Evolutionary conservation across 2,797 vertebrate genomes (phyloP).

Genomic region (Notolabrus celidotus): DNA sequence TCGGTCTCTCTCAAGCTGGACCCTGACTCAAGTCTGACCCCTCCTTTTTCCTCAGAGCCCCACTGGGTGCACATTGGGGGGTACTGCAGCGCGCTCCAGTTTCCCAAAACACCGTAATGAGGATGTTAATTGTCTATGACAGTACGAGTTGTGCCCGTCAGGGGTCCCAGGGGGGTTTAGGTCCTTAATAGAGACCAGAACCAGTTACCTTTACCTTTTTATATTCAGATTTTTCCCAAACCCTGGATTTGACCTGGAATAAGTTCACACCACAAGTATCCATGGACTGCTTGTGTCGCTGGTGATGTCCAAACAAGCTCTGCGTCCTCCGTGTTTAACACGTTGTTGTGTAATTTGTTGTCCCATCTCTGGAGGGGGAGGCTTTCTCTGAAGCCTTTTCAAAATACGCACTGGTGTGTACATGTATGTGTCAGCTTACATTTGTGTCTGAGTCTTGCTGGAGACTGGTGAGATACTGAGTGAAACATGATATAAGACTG

Average conservation of each 20-base stretch:
- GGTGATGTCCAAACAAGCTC: slow-evolving; percentile 60
- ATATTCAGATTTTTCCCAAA: slow-evolving; percentile 54
- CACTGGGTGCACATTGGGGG: slow-evolving; percentile 71
- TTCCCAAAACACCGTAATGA: slow-evolving; percentile 84
- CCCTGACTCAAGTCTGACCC: slow-evolving; percentile 65
- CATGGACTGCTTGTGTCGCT: slow-evolving; percentile 52
- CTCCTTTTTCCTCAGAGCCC: slow-evolving; percentile 63
- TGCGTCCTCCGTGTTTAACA: slow-evolving; percentile 48
- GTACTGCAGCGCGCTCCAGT: slow-evolving; percentile 69
- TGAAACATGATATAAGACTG: slow-evolving; percentile 62
- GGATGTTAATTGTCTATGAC: slow-evolving; percentile 86
- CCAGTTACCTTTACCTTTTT: slow-evolving; percentile 60
- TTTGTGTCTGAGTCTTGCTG: slow-evolving; percentile 66
- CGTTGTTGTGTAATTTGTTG: slow-evolving; percentile 69
- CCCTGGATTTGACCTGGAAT: slow-evolving; percentile 44
- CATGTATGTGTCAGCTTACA: slow-evolving; percentile 73
- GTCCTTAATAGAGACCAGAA: slow-evolving; percentile 68
- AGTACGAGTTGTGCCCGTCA: slow-evolving; percentile 78
- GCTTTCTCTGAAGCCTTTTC: slow-evolving; percentile 61
- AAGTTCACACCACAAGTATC: slow-evolving; percentile 37
- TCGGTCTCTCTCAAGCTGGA: slow-evolving; percentile 56
- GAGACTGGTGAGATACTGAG: slow-evolving; percentile 53
- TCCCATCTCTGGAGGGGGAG: slow-evolving; percentile 46
- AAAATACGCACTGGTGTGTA: slow-evolving; percentile 73
- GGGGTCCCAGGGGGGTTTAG: slow-evolving; percentile 58